Percentiles rank a stretch among this genome's conserved stretches.
phyloP scores from a whole-genome alignment of 1,140 invertebrate species.

The Trachymyrmex cornetzi region DNA sequence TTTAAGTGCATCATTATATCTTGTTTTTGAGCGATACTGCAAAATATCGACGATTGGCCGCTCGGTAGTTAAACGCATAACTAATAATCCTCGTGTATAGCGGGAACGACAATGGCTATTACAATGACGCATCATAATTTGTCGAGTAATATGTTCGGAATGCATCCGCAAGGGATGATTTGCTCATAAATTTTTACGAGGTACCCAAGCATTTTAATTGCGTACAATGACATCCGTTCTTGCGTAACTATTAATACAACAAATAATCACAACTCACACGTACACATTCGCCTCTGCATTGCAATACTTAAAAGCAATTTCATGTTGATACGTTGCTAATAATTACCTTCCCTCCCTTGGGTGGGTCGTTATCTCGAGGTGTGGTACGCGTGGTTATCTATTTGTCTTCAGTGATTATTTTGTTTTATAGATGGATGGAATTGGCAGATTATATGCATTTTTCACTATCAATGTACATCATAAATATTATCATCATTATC shows the following conservation, averaged over 20 bases:
- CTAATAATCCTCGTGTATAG: slow-evolving; percentile 39
- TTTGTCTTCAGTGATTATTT: background rate
- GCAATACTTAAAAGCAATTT: slow-evolving; percentile 68
- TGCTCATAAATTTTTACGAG: slow-evolving; percentile 39
- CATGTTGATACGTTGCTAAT: slow-evolving; percentile 40
- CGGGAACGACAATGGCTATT: slow-evolving; percentile 29
- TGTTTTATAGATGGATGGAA: background rate
- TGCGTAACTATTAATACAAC: slow-evolving; percentile 29
- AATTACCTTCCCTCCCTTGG: slow-evolving; percentile 25
- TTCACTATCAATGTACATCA: slow-evolving; percentile 43
- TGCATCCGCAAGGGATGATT: slow-evolving; percentile 16
- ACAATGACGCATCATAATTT: slow-evolving; percentile 32
- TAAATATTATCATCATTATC: slow-evolving; percentile 48
- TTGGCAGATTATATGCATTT: background rate
- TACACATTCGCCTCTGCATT: background rate
- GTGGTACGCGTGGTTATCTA: slow-evolving; percentile 24
- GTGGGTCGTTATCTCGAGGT: background rate
- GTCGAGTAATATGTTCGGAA: slow-evolving; percentile 33
- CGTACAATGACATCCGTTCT: slow-evolving; percentile 32
- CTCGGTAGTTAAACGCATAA: slow-evolving; percentile 57
- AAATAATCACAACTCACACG: slow-evolving; percentile 21
- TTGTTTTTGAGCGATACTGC: slow-evolving; percentile 23
- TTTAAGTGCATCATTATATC: slow-evolving; percentile 62
- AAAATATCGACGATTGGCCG: slow-evolving; percentile 55
- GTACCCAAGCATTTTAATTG: slow-evolving; percentile 1